Evolutionary conservation across 1,140 invertebrate genomes (phyloP).

Genomic region (Temnothorax nylanderi): DNA sequence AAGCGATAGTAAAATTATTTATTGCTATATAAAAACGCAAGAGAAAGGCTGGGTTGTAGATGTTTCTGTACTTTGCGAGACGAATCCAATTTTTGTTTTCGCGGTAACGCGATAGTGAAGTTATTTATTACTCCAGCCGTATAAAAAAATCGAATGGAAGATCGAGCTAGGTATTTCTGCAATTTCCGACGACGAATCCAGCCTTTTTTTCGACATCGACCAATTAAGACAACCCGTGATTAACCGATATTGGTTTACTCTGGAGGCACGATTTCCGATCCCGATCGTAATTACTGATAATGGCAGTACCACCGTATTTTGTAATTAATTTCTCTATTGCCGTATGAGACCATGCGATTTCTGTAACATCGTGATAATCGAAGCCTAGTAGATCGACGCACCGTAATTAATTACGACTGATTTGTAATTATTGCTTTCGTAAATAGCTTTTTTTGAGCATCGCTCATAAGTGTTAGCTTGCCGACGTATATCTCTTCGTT

Average conservation of each 20-base stretch:
- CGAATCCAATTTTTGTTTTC: neutral
- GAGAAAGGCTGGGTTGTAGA: neutral
- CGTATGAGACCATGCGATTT: slow-evolving; percentile 7
- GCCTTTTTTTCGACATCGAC: neutral
- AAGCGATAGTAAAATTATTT: slow-evolving; percentile 41
- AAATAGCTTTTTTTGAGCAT: slow-evolving; percentile 41
- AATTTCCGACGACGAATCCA: slow-evolving; percentile 24
- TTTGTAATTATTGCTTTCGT: slow-evolving; percentile 66
- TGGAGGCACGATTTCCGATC: slow-evolving; percentile 10
- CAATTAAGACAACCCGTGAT: slow-evolving; percentile 33
- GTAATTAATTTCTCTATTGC: slow-evolving; percentile 59
- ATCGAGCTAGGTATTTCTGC: slow-evolving; percentile 1
- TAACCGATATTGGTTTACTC: slow-evolving; percentile 39
- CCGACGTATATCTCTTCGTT: slow-evolving; percentile 48
- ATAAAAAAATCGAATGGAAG: slow-evolving; percentile 27
- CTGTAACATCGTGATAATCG: slow-evolving; percentile 66
- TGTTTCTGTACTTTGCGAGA: slow-evolving; percentile 19
- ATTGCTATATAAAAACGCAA: slow-evolving; percentile 1
- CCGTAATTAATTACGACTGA: slow-evolving; percentile 66
- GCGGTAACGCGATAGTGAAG: slow-evolving; percentile 28
- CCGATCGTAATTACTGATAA: slow-evolving; percentile 70
- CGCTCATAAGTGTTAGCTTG: slow-evolving; percentile 45
- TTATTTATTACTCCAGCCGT: slow-evolving; percentile 10
- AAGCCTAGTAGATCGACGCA: slow-evolving; percentile 44
- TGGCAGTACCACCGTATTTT: slow-evolving; percentile 51